These are phyloP conservation scores for Melinopterus prodromus DNA, from an alignment of 2,888 invertebrate genomes.

Conservation along the genomic window DNA sequence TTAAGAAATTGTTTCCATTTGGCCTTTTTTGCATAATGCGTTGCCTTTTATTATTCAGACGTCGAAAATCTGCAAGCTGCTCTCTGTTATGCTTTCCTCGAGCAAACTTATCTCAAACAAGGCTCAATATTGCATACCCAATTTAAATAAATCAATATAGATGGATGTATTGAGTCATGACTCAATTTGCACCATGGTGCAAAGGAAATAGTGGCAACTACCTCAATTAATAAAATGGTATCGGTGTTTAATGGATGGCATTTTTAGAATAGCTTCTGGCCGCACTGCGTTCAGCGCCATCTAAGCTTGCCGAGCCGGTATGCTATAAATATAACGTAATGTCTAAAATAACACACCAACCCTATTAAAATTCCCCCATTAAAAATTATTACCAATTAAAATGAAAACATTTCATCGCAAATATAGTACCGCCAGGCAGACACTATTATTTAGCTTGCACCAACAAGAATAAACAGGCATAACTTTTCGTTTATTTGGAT, in stretches of 20 bases:
- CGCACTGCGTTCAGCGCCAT: not conserved
- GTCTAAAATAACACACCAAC: not conserved
- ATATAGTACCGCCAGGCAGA: not conserved
- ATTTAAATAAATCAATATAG: no score
- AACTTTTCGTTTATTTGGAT: not conserved
- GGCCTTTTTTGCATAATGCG: not conserved
- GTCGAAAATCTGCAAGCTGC: not conserved
- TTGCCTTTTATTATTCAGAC: constrained; percentile 4
- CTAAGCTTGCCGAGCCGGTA: not conserved
- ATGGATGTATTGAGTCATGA: no score
- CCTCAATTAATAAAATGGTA: no score
- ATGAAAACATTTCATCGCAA: constrained; percentile 4
- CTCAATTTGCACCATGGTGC: no score
- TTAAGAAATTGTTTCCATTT: not conserved
- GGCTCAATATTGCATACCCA: not conserved
- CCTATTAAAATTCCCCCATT: constrained; percentile 4
- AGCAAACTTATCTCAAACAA: not conserved
- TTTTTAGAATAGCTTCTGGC: not conserved
- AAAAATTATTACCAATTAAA: constrained; percentile 4
- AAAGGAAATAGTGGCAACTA: no score
- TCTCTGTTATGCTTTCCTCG: not conserved
- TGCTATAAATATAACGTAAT: not conserved
- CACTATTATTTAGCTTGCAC: not conserved
- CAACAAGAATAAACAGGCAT: not conserved
- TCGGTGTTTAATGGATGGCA: not conserved